Conservation (phyloP, 2,797 vertebrate species). For the Knipowitschia caucasica region DNA sequence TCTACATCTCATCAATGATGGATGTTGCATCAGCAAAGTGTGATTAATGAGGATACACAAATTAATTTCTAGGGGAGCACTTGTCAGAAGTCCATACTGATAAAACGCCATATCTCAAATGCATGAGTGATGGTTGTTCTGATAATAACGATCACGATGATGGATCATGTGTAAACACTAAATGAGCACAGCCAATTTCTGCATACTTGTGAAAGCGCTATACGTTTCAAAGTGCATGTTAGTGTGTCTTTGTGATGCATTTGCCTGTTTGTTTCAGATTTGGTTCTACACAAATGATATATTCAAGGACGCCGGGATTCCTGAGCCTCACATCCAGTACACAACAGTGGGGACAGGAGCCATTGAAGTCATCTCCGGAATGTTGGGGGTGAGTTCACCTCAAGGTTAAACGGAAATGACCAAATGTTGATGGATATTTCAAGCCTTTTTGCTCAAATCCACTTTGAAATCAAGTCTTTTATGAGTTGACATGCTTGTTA, state of each 20-base stretch:
- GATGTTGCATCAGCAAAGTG: slow-evolving; percentile 67
- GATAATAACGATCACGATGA: slow-evolving; percentile 58
- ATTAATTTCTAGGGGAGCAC: slow-evolving; percentile 70
- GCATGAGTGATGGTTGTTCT: slow-evolving; percentile 49
- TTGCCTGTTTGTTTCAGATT: slow-evolving; percentile 75
- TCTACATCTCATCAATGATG: slow-evolving; percentile 66
- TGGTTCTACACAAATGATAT: slow-evolving; percentile 93
- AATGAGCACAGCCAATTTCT: slow-evolving; percentile 39
- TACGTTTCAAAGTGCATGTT: slow-evolving; percentile 19
- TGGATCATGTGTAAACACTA: slow-evolving; percentile 46
- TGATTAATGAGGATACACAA: slow-evolving; percentile 71
- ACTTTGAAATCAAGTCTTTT: not conserved
- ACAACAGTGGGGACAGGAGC: slow-evolving; percentile 85
- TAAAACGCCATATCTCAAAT: slow-evolving; percentile 56
- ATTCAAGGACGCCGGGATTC: slow-evolving; percentile 83
- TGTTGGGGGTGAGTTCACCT: slow-evolving; percentile 80
- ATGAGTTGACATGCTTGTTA: not conserved
- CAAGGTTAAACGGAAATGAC: not conserved
- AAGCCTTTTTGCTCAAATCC: not conserved
- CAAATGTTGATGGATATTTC: not conserved
- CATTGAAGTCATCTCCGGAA: slow-evolving; percentile 84
- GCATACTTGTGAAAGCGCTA: slow-evolving; percentile 10
- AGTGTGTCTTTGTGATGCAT: slow-evolving; percentile 8
- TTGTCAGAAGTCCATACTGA: slow-evolving; percentile 60
- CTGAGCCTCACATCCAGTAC: slow-evolving; percentile 80